Percentiles rank a stretch among this genome's conserved stretches.
These are phyloP conservation scores for Calephelis perditalis DNA, from an alignment of 2,888 invertebrate species.

Conservation along the genomic window DNA sequence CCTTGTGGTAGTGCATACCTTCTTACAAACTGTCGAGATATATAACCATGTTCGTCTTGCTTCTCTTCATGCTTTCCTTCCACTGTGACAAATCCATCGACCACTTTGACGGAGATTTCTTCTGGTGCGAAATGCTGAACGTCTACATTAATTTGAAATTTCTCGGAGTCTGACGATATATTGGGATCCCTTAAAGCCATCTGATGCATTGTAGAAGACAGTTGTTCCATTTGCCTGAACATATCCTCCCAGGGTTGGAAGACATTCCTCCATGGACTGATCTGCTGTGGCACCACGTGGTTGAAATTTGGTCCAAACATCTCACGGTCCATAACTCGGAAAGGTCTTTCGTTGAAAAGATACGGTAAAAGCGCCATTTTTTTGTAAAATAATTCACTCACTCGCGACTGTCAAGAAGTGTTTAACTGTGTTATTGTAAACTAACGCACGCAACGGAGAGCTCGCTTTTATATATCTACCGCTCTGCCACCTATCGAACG, in stretches of 20 bases:
- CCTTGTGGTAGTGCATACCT: conserved; percentile 85
- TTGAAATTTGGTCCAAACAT: conserved; percentile 43
- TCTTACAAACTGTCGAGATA: conserved; percentile 85
- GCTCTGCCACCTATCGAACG: conserved; percentile 40
- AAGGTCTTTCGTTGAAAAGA: conserved; percentile 50
- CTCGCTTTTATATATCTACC: conserved; percentile 38
- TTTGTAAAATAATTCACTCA: conserved; percentile 27
- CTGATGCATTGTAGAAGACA: conserved; percentile 50
- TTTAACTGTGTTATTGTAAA: neutral
- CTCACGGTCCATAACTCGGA: conserved; percentile 56
- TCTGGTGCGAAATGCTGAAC: conserved; percentile 87
- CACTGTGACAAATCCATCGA: conserved; percentile 81
- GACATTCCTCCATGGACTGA: conserved; percentile 39
- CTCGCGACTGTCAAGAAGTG: conserved; percentile 17
- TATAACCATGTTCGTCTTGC: conserved; percentile 83
- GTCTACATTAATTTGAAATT: conserved; percentile 84
- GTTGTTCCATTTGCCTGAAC: conserved; percentile 49
- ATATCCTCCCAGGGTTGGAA: conserved; percentile 40
- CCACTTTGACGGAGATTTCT: conserved; percentile 86
- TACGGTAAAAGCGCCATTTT: conserved; percentile 56
- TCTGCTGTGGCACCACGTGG: conserved; percentile 36
- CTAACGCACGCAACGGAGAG: conserved; percentile 14
- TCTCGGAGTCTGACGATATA: conserved; percentile 70
- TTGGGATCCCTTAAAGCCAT: conserved; percentile 62
- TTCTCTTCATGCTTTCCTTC: conserved; percentile 89